A percentile compares a stretch with the other conserved stretches of the same genome.
Conservation (phyloP, 2,888 invertebrate species). For the Aspidiotus rigidus region DNA sequence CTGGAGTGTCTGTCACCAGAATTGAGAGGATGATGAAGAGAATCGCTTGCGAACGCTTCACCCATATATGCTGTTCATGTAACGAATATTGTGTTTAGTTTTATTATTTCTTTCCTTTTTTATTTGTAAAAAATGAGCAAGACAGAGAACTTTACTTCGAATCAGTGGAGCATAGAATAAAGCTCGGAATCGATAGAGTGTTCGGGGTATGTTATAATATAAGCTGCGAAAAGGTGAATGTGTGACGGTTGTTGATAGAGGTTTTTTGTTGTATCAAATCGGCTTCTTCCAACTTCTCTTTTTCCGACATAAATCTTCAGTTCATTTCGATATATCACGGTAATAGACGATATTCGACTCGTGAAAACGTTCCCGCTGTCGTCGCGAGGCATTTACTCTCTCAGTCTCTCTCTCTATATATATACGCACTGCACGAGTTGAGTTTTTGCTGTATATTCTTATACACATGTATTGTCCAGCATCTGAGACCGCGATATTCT, state of each 20-base stretch:
- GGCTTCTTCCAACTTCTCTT: background rate
- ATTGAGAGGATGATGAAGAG: background rate
- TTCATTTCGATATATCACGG: background rate
- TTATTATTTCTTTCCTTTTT: no score
- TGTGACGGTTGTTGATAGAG: conserved; percentile 22
- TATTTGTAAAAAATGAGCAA: background rate
- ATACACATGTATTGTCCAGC: no score
- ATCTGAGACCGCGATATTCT: no score
- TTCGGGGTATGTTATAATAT: background rate
- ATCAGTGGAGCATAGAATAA: conserved; percentile 11
- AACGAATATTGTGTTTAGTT: no score
- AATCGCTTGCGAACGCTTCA: background rate
- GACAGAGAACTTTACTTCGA: background rate
- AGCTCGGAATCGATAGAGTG: conserved; percentile 15
- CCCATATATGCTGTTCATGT: no score
- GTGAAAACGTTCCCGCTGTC: background rate
- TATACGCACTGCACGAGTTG: no score
- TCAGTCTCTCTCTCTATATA: no score
- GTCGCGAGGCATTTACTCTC: no score
- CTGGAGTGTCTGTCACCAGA: background rate
- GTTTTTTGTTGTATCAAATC: conserved; percentile 11
- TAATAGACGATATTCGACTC: conserved; percentile 5
- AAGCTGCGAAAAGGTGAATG: conserved; percentile 16
- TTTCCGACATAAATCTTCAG: conserved; percentile 8
- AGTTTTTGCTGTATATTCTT: no score